Conservation (phyloP, 2,113 vertebrate genomes). For the Picathartes gymnocephalus region DNA sequence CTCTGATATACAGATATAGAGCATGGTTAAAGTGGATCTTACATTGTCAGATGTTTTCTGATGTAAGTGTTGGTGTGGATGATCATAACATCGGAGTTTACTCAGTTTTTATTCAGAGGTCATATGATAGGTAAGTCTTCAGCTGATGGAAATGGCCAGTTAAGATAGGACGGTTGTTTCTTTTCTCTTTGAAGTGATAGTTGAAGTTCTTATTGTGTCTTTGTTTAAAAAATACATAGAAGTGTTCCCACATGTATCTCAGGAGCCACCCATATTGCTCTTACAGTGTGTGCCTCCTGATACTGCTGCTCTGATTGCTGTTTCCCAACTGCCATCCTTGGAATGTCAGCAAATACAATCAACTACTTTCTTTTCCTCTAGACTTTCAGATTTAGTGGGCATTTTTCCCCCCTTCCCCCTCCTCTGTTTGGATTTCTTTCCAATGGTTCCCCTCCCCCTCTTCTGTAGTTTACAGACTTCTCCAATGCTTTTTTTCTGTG, state of each 20-base stretch:
- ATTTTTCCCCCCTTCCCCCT: neutral
- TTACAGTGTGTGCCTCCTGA: neutral
- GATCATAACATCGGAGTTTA: neutral
- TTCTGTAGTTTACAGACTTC: conserved; percentile 37
- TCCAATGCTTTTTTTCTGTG: neutral
- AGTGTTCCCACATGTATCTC: neutral
- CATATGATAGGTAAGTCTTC: neutral
- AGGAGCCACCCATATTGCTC: neutral
- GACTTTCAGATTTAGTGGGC: conserved; percentile 3
- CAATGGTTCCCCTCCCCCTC: neutral
- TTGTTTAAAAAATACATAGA: neutral
- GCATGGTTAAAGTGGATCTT: neutral
- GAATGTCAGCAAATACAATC: conserved; percentile 32
- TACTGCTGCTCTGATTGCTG: neutral
- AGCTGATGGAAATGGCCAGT: neutral
- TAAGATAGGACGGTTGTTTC: neutral
- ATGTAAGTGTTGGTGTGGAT: neutral
- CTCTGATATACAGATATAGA: neutral
- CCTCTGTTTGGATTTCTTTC: conserved; percentile 32
- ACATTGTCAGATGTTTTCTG: neutral
- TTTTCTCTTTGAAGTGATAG: neutral
- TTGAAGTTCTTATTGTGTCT: neutral
- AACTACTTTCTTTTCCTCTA: conserved; percentile 10
- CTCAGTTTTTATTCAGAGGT: neutral
- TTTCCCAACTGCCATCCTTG: neutral